These are phyloP conservation scores for Sebastes diploproa DNA, from an alignment of 2,797 vertebrate species.

Conservation along the genomic window DNA sequence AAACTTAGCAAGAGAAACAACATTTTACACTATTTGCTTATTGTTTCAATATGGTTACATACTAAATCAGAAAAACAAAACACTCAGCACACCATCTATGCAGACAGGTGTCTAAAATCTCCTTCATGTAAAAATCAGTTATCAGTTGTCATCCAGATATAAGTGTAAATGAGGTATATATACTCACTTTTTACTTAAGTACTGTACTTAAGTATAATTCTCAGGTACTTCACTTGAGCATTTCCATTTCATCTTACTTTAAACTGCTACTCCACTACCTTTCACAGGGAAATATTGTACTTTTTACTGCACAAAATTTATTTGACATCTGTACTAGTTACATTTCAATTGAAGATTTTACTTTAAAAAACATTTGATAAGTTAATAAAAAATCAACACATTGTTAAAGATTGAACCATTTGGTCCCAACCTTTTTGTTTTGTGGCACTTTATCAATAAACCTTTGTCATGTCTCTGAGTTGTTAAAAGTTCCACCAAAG, in stretches of 20 bases:
- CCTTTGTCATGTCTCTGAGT: background rate
- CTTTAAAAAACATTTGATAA: no score
- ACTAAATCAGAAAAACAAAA: background rate
- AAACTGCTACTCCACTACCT: background rate
- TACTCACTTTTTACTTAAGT: background rate
- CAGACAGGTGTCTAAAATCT: background rate
- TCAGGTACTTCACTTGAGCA: background rate
- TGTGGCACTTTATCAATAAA: background rate
- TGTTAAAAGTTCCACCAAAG: background rate
- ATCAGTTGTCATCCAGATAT: background rate
- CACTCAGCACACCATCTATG: no score
- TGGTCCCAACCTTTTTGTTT: background rate
- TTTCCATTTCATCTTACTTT: background rate
- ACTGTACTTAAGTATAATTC: background rate
- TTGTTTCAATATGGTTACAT: background rate
- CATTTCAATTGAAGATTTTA: no score
- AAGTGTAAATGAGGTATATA: background rate
- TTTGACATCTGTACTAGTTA: background rate
- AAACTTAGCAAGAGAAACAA: background rate
- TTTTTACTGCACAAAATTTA: background rate
- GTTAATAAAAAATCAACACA: no score
- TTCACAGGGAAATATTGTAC: background rate
- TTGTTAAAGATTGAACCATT: no score
- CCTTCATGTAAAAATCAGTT: background rate
- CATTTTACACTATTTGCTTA: background rate